Evolutionary conservation across 2,113 vertebrate genomes (phyloP).

Genomic region (Globicephala melas): DNA sequence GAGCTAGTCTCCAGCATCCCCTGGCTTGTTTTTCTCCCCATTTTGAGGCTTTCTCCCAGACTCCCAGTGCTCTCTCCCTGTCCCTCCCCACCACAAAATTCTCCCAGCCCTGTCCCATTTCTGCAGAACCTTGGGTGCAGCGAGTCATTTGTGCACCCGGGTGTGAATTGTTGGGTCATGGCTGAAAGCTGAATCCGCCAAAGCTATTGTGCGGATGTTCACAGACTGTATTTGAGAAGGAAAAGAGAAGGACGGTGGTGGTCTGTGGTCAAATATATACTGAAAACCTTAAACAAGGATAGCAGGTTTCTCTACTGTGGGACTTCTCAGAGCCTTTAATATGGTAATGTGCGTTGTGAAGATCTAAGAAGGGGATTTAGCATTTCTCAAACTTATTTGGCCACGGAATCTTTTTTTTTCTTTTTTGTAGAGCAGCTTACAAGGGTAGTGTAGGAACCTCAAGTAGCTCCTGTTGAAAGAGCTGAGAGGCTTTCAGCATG

Average conservation of each 20-base stretch:
- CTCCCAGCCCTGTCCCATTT: background rate
- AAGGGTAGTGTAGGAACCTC: background rate
- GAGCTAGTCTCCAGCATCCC: background rate
- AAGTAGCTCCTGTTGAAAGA: background rate
- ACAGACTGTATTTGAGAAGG: background rate
- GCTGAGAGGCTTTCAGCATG: background rate
- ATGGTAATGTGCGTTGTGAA: background rate
- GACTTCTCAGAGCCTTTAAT: constrained; percentile 38
- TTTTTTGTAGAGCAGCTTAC: background rate
- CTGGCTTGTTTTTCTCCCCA: background rate
- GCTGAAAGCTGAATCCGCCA: background rate
- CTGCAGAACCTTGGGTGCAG: background rate
- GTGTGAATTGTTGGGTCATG: background rate
- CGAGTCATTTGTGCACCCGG: background rate
- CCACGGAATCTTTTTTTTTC: background rate
- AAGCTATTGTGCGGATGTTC: background rate
- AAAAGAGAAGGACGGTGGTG: background rate
- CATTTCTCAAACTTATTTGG: constrained; percentile 23
- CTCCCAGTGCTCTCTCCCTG: background rate
- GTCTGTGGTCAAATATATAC: background rate
- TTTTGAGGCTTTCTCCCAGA: background rate
- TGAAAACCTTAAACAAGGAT: background rate
- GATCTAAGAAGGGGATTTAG: background rate
- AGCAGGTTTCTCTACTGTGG: background rate
- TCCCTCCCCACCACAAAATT: background rate